Evolutionary conservation across 1,140 invertebrate species (phyloP), one percentile per base, ranked within the genome.

Genomic region (Apocrypta bakeri): DNA sequence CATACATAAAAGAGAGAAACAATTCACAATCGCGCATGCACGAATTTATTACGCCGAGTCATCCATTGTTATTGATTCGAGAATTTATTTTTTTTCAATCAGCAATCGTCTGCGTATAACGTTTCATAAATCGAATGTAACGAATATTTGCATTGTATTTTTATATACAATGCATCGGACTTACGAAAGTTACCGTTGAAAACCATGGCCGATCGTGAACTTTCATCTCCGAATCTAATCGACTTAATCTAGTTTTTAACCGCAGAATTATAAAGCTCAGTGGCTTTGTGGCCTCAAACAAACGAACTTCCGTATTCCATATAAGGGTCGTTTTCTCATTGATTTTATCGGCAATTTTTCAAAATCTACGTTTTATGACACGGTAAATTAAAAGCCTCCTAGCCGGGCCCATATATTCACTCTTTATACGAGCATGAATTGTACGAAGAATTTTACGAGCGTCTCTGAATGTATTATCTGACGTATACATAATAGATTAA

Each of bases 151-250:
- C 48, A 74, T 81, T 66, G 71, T 81, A 6, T n/a, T n/a, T 73
- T 81, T 21, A 9, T 42, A 63, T 72, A n/a, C n/a, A 48, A 1
- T 7, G 11, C 69, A 72, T 80, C 63, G 72, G 72, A n/a, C 24
- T 72, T 72, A 73, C 40, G 42, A 72, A 72, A 24, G 24, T 17
- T 25, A 21, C 63, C 24, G 8, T 14, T 42, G 72, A 33, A 12
- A 29, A 33, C 29, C 1, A 29, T 3, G 66, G 25, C 25, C 79
- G 79, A 81, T 81, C 79, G 72, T 68, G 56, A 75, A 68, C 80
- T 81, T 81, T 81, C 73, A 81, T 81, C 80, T 76, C 9, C 25
- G 2, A 33, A 81, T 81, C 80, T 81, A 81, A 81, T 81, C 80
- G 48, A 64, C 33, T 76, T 81, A 40, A 81, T 76, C 63, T 81